Base-by-base conservation (phyloP, 2,113 vertebrate genomes). In the Lophotis ruficrista region DNA sequence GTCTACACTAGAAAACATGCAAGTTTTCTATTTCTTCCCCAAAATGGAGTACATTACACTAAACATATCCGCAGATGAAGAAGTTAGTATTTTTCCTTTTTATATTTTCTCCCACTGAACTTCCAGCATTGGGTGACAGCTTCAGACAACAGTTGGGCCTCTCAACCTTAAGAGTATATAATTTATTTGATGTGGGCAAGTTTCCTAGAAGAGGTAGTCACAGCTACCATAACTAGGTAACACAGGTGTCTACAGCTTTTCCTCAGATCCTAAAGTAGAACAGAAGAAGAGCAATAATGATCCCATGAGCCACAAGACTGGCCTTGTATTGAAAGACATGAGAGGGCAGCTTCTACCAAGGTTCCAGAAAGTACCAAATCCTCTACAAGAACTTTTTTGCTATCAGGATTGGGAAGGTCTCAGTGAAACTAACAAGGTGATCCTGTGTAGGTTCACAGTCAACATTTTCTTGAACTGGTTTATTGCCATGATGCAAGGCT, bases 11-110 rank as follows among this genome's bases (percentile, higher is more conserved):
- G 28, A 79, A 89, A 83, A 50, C 6, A 20, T 6, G 5, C 2
- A 54, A 22, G 19, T 58, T 82, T 82, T 41, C 51, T 51, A 8
- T 51, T 91, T 92, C 68, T 38, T 57, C 50, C 28, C 37, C 31
- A 17, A 85, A 91, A 65, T 7, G 15, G 9, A 33, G 15, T 30
- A 37, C 77, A 47, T 35, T 30, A 33, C 8, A 14, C 31, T 57
- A 56, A 90, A 69, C 6, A 57, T 14, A 60, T 15, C 37, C 61
- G 41, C 23, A 92, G 41, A 83, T 37, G 2, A 68, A 89, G 21
- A 91, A 30, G 8, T 56, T 27, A 0, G 0, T 14, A 14, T 41
- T 73, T 50, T 76, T n/a, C 9, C 7, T 48, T 68, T n/a, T 69
- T 35, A 2, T 51, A 70, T 81, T 70, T 50, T 10, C 6, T 76